phyloP scores from a whole-genome alignment of 2,888 invertebrate species.

The Aricia artaxerxes region DNA sequence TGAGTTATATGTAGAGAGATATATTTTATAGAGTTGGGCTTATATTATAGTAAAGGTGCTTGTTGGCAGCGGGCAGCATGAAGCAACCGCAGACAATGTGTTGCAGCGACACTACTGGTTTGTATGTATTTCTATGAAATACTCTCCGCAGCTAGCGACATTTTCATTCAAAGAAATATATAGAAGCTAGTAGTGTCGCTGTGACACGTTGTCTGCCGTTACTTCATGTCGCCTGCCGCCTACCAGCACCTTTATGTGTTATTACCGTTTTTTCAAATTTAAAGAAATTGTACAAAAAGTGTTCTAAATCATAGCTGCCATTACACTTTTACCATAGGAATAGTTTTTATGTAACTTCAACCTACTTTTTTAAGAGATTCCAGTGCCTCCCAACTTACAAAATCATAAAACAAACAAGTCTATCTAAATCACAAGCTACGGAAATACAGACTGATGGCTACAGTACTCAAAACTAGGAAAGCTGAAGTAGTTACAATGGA shows the following conservation, averaged over 20 bases:
- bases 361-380: background rate
- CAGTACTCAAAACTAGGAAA: conserved; percentile 45
- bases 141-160: too few relatives aligned
- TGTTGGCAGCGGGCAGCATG: too few relatives aligned
- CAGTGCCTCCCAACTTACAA: background rate
- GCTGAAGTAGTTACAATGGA: conserved; percentile 50
- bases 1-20: background rate
- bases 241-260: too few relatives aligned
- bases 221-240: too few relatives aligned
- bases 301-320: background rate
- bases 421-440: conserved; percentile 29
- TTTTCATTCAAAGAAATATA: too few relatives aligned
- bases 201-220: too few relatives aligned
- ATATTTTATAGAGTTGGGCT: background rate
- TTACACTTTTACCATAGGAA: background rate
- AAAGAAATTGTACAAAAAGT: background rate
- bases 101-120: too few relatives aligned
- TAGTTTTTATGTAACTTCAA: background rate
- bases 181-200: too few relatives aligned
- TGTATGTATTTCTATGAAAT: too few relatives aligned
- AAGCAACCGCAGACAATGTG: too few relatives aligned
- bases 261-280: background rate
- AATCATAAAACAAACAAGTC: background rate
- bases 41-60: background rate
- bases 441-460: conserved; percentile 36